Base-by-base conservation (phyloP, 1,140 invertebrate species). In the Drosophila leontia region DNA sequence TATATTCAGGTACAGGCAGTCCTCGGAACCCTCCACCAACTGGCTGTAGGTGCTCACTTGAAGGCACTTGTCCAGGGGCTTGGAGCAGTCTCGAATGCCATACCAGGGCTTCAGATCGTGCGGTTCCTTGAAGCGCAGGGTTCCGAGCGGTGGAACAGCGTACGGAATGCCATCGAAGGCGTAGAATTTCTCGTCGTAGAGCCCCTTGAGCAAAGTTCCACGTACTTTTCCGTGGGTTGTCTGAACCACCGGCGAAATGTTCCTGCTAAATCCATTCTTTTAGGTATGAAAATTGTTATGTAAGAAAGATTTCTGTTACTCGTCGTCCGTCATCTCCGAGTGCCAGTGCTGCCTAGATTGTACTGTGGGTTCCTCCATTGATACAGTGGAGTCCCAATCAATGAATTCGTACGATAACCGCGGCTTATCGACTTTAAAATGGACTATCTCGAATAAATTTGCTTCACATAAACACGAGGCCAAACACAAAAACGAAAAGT, bases 71-170 rank as follows among this genome's bases (percentile, higher is more conserved):
- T 53, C 44, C 15, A n/a, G 19, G 2, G 78, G 77, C 42, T 71
- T 17, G 8, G 48, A 74, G 19, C 91, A 88, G 41, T 92, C 91
- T 3, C 62, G 61, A 23, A 91, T 51, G 0, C 70, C 86, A 29
- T 64, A 9, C 91, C 91, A 91, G 3, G 78, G 59, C 4, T 62
- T 41, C 0, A 61, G 23, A 12, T 75, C 75, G 6, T 80, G 75
- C 0, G 91, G 91, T 7, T 79, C 75, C 86, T 94, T 94, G 81
- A 96, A 96, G 69, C 96, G 94, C 4, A 96, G 82, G 0, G 93
- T 79, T 15, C 94, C 95, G 15, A 96, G 59, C 11, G 95, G 96
- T 7, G 96, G 94, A 55, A 94, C 86, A 0, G 95, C 70, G 92
- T 94, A 85, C 82, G 94, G 19, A 13, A 92, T 83, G 32, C 91